Conservation (phyloP, 2,113 vertebrate genomes). For the Perca schrenkii region DNA sequence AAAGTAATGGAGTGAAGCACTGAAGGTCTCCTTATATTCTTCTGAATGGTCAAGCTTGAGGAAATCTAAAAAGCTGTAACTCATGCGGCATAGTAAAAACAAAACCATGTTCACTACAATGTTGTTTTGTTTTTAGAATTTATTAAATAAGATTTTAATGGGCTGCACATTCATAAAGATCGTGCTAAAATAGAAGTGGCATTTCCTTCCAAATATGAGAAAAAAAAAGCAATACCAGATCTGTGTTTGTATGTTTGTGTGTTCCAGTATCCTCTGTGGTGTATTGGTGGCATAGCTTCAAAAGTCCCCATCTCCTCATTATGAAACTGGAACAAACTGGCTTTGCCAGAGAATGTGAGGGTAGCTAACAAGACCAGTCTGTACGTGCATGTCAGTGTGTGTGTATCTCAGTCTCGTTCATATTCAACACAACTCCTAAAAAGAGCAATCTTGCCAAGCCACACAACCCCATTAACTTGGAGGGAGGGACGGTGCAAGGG, state of each 20-base stretch:
- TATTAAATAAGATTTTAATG: conserved; percentile 15
- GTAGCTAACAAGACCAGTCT: conserved; percentile 78
- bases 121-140: conserved; percentile 12
- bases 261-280: conserved; percentile 47
- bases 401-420: conserved; percentile 58
- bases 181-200: conserved; percentile 4
- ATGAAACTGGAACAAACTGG: conserved; percentile 80
- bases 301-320: conserved; percentile 76
- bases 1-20: not conserved
- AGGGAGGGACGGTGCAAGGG: conserved; percentile 34
- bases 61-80: conserved; percentile 3
- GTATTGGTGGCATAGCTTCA: conserved; percentile 66
- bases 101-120: not conserved
- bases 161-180: conserved; percentile 14
- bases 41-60: not conserved
- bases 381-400: conserved; percentile 61
- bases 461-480: conserved; percentile 73
- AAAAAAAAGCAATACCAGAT: conserved; percentile 44
- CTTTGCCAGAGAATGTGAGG: conserved; percentile 74
- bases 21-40: conserved; percentile 1
- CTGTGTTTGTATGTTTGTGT: conserved; percentile 7
- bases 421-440: conserved; percentile 75
- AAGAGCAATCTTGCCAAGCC: conserved; percentile 73
- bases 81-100: not conserved
- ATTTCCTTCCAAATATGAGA: conserved; percentile 17